Evolutionary conservation across 2,888 invertebrate genomes (phyloP), one percentile per base, ranked within the genome.

Genomic region (Ochlodes sylvanus): DNA sequence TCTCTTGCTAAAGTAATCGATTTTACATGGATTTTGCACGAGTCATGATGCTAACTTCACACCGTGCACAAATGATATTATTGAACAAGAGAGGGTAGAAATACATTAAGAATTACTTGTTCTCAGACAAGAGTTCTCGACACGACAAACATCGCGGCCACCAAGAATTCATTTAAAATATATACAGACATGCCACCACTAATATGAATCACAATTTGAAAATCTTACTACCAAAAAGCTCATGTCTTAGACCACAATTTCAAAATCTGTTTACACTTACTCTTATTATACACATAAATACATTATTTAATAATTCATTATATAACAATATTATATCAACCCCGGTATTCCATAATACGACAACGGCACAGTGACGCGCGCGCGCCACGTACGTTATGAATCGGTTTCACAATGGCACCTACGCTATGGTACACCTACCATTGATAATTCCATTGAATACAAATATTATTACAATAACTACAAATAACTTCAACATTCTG

Each of bases 171-270:
- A 27, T 27, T 27, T 4, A 42, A 42, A n/a, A n/a, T n/a, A n/a
- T n/a, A 15, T 9, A 47, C 15, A 5, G 6, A 7, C 15, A 47
- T 15, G 17, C 6, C 15, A 47, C 6, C 44, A 14, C 10, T 42
- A 14, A 42, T n/a, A 6, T 47, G 6, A 7, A 15, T 47, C 17
- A 47, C 44, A 38, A 38, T 38, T 44, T 15, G 6, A 7, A 42
- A 44, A 44, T 47, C 9, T 15, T 17, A 47, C 15, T 47, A 47
- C 44, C 7, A n/a, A 47, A 38, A 47, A 47, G 44, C 44, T 47
- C 44, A 17, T 47, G 44, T 47, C 44, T 47, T 47, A 47, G 44
- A 47, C 17, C 17, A 47, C 17, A 9, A 47, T 47, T 17, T 47
- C n/a, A 5, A 47, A 15, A 47, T 47, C 44, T 15, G 1, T 47